Base-by-base conservation (phyloP, 2,888 invertebrate genomes). In the Morpho deidamia region DNA sequence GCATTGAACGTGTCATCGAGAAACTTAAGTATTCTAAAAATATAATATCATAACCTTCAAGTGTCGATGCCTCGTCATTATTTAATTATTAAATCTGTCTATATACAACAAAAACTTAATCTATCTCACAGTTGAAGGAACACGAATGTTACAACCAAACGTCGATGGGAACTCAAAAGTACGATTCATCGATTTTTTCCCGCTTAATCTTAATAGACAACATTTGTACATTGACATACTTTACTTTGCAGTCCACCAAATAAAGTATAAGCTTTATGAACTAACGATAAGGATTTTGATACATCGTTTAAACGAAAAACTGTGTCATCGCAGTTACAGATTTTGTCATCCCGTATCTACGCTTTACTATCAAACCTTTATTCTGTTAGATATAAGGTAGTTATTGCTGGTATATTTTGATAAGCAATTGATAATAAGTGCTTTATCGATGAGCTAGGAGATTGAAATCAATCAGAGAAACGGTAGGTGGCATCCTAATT, bases 401-500 rank as follows among this genome's bases (percentile, higher is more conserved):
- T 10, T 40, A 39, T 37, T 54, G 11, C 12, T 23, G n/a, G 4
- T 34, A 45, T 34, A 40, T 49, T 49, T 58, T 33, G 43, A 47
- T 50, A 61, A 62, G 65, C 8, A 42, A 1, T 67, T 65, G 63
- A 72, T 74, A 74, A 81, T 76, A 23, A 37, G 62, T 58, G 63
- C 67, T 68, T 71, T 74, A 81, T 83, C 83, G 83, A 86, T 85
- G 78, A 71, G 71, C 67, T 75, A 70, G 63, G 67, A 74, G 78
- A 85, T 85, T 82, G 83, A 83, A 84, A 85, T 81, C 84, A 83
- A 85, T 85, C 83, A 82, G 65, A 63, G 59, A 68, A 81, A 74
- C 85, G 64, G 84, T 84, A 84, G 85, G 86, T 80, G 86, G 86
- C 82, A 76, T 74, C 81, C 72, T 79, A 74, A 76, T 81, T 83